phyloP scores from a whole-genome alignment of 2,113 vertebrate species.

The Eidolon helvum region DNA sequence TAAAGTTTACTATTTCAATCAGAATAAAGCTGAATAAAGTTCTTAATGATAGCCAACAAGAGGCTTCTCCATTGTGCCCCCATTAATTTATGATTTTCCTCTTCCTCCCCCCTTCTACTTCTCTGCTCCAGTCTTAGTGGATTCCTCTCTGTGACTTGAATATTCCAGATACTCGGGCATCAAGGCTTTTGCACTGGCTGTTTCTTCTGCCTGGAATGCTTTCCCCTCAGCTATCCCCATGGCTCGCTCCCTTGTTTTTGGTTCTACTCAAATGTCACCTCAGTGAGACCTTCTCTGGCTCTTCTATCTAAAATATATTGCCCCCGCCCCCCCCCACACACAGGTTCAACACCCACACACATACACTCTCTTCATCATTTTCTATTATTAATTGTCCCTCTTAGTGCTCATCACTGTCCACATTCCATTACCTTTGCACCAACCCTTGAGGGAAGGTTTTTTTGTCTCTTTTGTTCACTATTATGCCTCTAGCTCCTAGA shows the following conservation, averaged over 20 bases:
- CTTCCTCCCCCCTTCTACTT: neutral
- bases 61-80: neutral
- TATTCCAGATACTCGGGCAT: neutral
- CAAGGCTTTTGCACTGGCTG: neutral
- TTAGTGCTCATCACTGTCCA: neutral
- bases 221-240: neutral
- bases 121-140: neutral
- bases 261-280: neutral
- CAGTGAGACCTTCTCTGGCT: neutral
- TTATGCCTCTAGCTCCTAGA: neutral
- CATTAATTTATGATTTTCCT: neutral
- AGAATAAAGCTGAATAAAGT: neutral
- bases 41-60: neutral
- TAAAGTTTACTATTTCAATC: neutral
- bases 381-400: neutral
- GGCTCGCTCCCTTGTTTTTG: neutral
- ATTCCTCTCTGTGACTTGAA: neutral
- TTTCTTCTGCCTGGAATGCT: neutral
- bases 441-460: neutral
- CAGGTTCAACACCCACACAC: neutral
- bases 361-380: neutral
- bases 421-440: neutral
- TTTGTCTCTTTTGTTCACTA: neutral
- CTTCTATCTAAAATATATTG: neutral
- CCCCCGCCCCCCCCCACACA: accelerated